Evolutionary conservation across 2,797 vertebrate genomes (phyloP).

Genomic region (Chelon auratus): DNA sequence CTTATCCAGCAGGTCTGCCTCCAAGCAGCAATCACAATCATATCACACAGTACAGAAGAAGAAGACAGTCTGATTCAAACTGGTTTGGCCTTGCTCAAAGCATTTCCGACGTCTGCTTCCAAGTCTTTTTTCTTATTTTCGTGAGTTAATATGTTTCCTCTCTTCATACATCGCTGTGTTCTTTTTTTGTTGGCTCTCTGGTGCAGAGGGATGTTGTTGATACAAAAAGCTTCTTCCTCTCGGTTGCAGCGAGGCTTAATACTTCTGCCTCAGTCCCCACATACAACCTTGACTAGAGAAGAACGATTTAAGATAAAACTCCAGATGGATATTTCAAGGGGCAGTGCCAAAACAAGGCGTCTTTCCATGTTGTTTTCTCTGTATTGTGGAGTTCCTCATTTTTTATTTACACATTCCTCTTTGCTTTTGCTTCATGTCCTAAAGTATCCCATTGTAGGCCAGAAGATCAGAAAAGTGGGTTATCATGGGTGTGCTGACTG

Average conservation of each 20-base stretch:
- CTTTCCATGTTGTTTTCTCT: background rate
- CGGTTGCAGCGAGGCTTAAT: background rate
- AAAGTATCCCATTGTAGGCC: constrained; percentile 26
- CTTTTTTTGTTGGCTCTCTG: background rate
- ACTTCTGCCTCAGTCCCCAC: background rate
- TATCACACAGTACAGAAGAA: constrained; percentile 17
- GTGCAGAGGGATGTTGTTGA: background rate
- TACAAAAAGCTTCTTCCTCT: background rate
- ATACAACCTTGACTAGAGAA: background rate
- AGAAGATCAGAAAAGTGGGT: constrained; percentile 60
- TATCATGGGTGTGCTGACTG: constrained; percentile 50
- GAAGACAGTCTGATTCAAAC: constrained; percentile 39
- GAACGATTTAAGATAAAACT: background rate
- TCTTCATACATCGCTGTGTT: background rate
- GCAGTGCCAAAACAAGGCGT: background rate
- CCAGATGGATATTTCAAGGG: background rate
- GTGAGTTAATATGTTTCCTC: constrained; percentile 8
- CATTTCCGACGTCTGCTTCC: background rate
- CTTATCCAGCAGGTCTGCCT: constrained; percentile 52
- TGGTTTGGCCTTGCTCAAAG: constrained; percentile 13
- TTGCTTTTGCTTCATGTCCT: constrained; percentile 22
- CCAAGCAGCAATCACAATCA: constrained; percentile 35
- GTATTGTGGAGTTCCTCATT: background rate
- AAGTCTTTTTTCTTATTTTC: constrained; percentile 18
- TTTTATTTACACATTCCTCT: constrained; percentile 2